Evolutionary conservation across 1,140 invertebrate species (phyloP).

Genomic region (Ganaspis sp.): DNA sequence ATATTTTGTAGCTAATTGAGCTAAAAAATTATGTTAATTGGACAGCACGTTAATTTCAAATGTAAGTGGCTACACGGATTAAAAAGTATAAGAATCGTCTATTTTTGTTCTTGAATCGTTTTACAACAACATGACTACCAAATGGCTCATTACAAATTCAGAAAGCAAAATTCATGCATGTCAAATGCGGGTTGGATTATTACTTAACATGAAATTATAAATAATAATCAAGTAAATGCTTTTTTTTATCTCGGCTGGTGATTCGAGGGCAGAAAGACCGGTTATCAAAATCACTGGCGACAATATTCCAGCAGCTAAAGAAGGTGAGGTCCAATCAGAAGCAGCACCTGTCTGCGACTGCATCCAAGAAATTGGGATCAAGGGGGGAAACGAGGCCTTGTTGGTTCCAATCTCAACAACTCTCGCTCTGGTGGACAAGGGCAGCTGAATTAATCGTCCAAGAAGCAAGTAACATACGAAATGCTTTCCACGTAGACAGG

Average conservation of each 20-base stretch:
- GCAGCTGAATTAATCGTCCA: constrained; percentile 44
- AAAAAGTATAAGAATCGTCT: too few species aligned
- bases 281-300: constrained; percentile 12
- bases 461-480: constrained; percentile 20
- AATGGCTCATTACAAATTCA: not conserved
- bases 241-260: not conserved
- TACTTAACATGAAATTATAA: not conserved
- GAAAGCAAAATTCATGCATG: not conserved
- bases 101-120: too few species aligned
- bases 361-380: not conserved
- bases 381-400: not conserved
- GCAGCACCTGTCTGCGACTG: constrained; percentile 13
- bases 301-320: constrained; percentile 10
- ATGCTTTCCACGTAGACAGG: not conserved
- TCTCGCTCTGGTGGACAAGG: constrained; percentile 18
- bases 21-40: too few species aligned
- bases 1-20: too few species aligned
- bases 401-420: constrained; percentile 27
- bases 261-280: not conserved
- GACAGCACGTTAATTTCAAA: too few species aligned
- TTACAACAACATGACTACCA: too few species aligned
- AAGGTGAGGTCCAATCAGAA: constrained; percentile 17
- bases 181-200: not conserved
- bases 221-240: not conserved
- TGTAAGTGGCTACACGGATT: too few species aligned